These are phyloP conservation scores for Cydia strobilella DNA, from an alignment of 1,140 invertebrate species.

Conservation along the genomic window DNA sequence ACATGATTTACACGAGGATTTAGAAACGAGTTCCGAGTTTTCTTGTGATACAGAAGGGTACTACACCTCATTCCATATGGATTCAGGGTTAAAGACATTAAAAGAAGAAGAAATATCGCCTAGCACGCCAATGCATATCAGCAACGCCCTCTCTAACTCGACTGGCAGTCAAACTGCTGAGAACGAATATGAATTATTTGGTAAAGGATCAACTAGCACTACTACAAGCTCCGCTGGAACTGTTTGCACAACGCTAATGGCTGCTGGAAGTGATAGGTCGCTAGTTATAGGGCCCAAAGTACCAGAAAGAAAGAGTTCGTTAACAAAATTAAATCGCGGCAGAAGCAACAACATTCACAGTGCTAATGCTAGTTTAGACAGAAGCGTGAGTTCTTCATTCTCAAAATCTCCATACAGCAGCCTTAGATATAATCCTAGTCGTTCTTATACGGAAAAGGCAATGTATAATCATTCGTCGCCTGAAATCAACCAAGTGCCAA, in stretches of 20 bases:
- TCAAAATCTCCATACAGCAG: slow-evolving; percentile 78
- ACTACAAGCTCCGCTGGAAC: slow-evolving; percentile 94
- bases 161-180: slow-evolving; percentile 85
- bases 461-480: slow-evolving; percentile 63
- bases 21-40: slow-evolving; percentile 95
- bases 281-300: slow-evolving; percentile 84
- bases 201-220: slow-evolving; percentile 92
- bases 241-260: slow-evolving; percentile 89
- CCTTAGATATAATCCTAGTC: slow-evolving; percentile 78
- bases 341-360: slow-evolving; percentile 72
- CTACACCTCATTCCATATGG: slow-evolving; percentile 98
- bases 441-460: slow-evolving; percentile 81
- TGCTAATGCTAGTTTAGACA: slow-evolving; percentile 81
- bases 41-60: slow-evolving; percentile 98
- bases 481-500: slow-evolving; percentile 53
- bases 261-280: slow-evolving; percentile 81
- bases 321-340: slow-evolving; percentile 79
- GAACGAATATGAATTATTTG: slow-evolving; percentile 94
- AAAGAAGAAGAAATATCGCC: slow-evolving; percentile 88
- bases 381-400: slow-evolving; percentile 72
- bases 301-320: slow-evolving; percentile 87
- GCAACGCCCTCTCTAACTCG: slow-evolving; percentile 82
- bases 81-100: slow-evolving; percentile 93
- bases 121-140: slow-evolving; percentile 83
- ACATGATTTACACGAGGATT: slow-evolving; percentile 88